Evolutionary conservation across 2,888 invertebrate genomes (phyloP).

Genomic region (Dicyrtoma fusca): DNA sequence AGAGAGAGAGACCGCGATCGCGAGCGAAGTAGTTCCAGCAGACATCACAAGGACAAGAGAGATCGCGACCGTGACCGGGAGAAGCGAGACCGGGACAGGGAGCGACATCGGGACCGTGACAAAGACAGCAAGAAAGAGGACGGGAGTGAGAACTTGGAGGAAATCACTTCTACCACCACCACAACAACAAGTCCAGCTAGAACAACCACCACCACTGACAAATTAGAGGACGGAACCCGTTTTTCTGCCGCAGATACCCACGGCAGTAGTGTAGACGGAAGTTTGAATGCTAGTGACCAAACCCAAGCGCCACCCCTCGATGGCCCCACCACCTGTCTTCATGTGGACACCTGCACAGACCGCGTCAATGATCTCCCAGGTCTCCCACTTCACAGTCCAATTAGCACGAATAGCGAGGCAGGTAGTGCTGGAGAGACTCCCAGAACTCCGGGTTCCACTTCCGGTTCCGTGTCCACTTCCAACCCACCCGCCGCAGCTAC

Average conservation of each 20-base stretch:
- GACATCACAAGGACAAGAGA: conserved; percentile 31
- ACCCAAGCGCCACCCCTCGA: too few relatives aligned
- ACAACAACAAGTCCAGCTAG: neutral
- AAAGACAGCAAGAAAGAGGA: conserved; percentile 24
- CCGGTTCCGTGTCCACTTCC: too few relatives aligned
- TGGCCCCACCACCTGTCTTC: too few relatives aligned
- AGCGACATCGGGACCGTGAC: conserved; percentile 9
- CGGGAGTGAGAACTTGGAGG: conserved; percentile 9
- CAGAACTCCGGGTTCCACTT: too few relatives aligned
- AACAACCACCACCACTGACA: neutral
- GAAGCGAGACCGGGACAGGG: conserved; percentile 36
- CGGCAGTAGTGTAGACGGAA: neutral
- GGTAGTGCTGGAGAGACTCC: too few relatives aligned
- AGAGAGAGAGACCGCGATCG: conserved; percentile 37
- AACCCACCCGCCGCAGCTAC: too few relatives aligned
- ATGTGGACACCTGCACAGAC: too few relatives aligned
- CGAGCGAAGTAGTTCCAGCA: conserved; percentile 15
- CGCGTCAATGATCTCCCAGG: too few relatives aligned
- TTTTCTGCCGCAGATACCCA: neutral
- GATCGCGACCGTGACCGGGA: conserved; percentile 26
- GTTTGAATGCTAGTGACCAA: neutral
- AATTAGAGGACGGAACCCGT: neutral
- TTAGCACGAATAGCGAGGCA: too few relatives aligned
- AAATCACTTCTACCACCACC: neutral
- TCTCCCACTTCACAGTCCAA: too few relatives aligned